A percentile compares a stretch with the other conserved stretches of the same genome.
Conservation (phyloP, 2,797 vertebrate species). For the Eulemur coronatus region DNA sequence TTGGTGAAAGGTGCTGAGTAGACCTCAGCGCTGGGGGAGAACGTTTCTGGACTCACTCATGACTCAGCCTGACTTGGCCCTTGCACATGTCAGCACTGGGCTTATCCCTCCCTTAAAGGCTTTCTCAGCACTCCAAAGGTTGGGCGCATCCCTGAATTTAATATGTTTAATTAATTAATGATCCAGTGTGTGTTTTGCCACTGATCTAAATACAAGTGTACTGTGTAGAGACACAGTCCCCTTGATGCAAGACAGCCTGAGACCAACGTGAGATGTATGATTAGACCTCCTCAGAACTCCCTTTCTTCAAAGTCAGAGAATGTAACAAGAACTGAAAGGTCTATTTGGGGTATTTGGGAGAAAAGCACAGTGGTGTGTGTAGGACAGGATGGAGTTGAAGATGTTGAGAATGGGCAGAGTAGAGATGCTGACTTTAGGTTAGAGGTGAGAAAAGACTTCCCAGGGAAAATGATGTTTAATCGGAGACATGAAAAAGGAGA, state of each 20-base stretch:
- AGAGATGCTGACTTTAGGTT: not conserved
- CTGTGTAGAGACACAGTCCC: not conserved
- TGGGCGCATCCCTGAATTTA: constrained; percentile 24
- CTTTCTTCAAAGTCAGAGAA: not conserved
- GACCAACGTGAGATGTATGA: not conserved
- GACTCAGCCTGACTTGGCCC: not conserved
- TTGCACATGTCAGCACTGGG: not conserved
- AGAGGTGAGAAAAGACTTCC: not conserved
- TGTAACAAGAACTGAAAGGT: not conserved
- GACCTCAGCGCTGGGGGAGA: not conserved
- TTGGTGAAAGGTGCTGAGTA: not conserved
- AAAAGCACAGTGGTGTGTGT: not conserved
- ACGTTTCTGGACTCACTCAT: not conserved
- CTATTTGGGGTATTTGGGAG: not conserved
- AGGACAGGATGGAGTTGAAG: not conserved
- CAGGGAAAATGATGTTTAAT: not conserved
- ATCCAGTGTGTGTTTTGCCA: not conserved
- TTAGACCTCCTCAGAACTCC: not conserved
- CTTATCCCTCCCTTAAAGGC: constrained; percentile 21
- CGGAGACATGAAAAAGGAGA: not conserved
- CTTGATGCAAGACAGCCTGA: not conserved
- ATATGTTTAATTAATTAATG: constrained; percentile 45
- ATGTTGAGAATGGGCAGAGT: not conserved
- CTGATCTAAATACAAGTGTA: not conserved
- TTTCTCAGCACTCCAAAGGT: constrained; percentile 22